Percentiles rank a stretch among this genome's conserved stretches.
Evolutionary conservation across 1,140 invertebrate species (phyloP).

Genomic region (Rhagoletis zephyria): DNA sequence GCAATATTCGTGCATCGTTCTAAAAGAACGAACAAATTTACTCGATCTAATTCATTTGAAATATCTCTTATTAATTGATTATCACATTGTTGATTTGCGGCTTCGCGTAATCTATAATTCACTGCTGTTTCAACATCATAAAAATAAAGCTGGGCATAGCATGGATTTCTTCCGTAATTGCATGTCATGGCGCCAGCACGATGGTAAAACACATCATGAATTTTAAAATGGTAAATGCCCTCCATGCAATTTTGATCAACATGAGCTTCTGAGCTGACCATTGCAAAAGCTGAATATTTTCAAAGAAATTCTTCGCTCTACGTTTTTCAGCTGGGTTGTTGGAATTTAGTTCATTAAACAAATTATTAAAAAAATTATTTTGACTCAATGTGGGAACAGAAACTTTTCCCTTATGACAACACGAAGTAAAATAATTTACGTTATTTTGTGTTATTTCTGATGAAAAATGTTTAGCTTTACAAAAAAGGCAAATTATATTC

Average conservation of each 20-base stretch:
- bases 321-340: too few species aligned
- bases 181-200: not conserved
- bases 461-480: too few species aligned
- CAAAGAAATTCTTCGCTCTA: too few species aligned
- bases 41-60: slow-evolving; percentile 1
- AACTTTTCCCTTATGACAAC: too few species aligned
- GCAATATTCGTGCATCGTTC: not conserved
- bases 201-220: slow-evolving; percentile 49
- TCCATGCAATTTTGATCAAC: not conserved
- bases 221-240: slow-evolving; percentile 26
- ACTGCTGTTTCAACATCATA: slow-evolving; percentile 10
- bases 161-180: not conserved
- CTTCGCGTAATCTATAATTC: not conserved
- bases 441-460: too few species aligned
- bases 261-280: too few species aligned
- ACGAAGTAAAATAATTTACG: too few species aligned
- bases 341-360: too few species aligned
- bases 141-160: slow-evolving; percentile 43
- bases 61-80: not conserved
- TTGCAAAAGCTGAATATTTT: too few species aligned
- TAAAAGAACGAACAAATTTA: slow-evolving; percentile 14
- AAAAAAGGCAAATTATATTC: too few species aligned
- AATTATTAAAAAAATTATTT: too few species aligned
- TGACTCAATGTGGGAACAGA: too few species aligned
- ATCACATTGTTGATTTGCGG: not conserved